These are phyloP conservation scores for Macrophya alboannulata DNA, from an alignment of 2,888 invertebrate genomes.

Conservation along the genomic window DNA sequence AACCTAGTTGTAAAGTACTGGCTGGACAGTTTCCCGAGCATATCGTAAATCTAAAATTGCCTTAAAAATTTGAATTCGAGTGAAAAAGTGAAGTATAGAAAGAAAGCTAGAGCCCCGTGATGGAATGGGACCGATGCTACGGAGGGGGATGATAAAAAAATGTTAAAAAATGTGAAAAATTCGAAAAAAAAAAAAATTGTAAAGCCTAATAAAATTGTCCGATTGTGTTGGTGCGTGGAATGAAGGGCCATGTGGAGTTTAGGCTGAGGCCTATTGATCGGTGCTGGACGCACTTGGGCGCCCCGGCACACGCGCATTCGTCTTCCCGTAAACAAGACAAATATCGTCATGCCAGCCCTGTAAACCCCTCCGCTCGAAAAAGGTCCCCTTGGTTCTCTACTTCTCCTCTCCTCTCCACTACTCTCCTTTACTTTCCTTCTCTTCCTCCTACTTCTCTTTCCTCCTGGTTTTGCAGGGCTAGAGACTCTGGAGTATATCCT, in stretches of 20 bases:
- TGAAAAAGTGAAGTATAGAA: no score
- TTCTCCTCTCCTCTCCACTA: conserved; percentile 8
- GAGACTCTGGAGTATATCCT: conserved; percentile 46
- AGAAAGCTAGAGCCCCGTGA: not conserved
- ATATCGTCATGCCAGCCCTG: conserved; percentile 78
- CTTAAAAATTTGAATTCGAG: no score
- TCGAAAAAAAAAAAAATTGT: conserved; percentile 14
- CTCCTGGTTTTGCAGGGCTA: conserved; percentile 22
- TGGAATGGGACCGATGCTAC: not conserved
- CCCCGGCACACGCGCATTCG: conserved; percentile 78
- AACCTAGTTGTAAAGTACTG: no score
- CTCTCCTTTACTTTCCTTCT: not conserved
- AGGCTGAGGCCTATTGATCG: conserved; percentile 66
- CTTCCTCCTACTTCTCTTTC: not conserved
- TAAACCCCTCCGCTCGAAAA: conserved; percentile 68
- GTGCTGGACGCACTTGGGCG: conserved; percentile 54
- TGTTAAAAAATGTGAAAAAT: not conserved
- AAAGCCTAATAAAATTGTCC: conserved; percentile 39
- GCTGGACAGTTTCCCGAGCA: no score
- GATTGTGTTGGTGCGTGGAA: conserved; percentile 56
- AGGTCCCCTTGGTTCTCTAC: conserved; percentile 37
- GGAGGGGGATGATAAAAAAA: not conserved
- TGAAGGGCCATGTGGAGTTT: conserved; percentile 60
- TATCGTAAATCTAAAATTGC: not conserved
- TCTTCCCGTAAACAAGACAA: conserved; percentile 80